A percentile compares a stretch with the other conserved stretches of the same genome.
Evolutionary conservation across 2,888 invertebrate species (phyloP).

Genomic region (Melanophora roralis): DNA sequence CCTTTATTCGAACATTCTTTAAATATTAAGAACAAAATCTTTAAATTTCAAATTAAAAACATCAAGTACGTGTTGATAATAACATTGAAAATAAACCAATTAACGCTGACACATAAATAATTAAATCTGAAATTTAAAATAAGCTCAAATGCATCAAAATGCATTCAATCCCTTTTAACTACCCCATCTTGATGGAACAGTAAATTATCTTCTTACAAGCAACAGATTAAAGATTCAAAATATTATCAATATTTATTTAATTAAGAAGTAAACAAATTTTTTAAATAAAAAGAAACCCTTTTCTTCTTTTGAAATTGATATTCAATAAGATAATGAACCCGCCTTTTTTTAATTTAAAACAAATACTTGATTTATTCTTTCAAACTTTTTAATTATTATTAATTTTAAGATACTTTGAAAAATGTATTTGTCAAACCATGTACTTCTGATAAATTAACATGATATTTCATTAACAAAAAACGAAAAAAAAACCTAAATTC

Average conservation of each 20-base stretch:
- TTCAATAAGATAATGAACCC: conserved; percentile 29
- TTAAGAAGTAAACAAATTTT: not conserved
- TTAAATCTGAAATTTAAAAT: too few relatives aligned
- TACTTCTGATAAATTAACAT: not conserved
- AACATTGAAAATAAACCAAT: conserved; percentile 28
- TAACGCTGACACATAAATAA: conserved; percentile 10
- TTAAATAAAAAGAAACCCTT: not conserved
- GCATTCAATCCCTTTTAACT: too few relatives aligned
- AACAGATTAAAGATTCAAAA: not conserved
- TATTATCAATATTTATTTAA: conserved; percentile 23
- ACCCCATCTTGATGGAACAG: too few relatives aligned
- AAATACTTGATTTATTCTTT: conserved; percentile 20
- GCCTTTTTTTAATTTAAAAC: not conserved
- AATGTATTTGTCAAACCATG: not conserved
- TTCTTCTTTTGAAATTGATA: not conserved
- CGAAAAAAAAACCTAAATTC: not conserved
- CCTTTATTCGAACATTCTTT: not conserved
- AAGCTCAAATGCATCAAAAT: too few relatives aligned
- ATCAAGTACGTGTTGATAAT: conserved; percentile 1
- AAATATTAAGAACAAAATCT: not conserved
- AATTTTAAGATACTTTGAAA: conserved; percentile 36
- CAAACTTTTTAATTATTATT: conserved; percentile 9
- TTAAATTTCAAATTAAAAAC: not conserved
- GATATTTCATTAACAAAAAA: conserved; percentile 13
- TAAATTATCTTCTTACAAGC: conserved; percentile 13